Base-by-base conservation (phyloP, 2,113 vertebrate species). In the Circaetus gallicus region DNA sequence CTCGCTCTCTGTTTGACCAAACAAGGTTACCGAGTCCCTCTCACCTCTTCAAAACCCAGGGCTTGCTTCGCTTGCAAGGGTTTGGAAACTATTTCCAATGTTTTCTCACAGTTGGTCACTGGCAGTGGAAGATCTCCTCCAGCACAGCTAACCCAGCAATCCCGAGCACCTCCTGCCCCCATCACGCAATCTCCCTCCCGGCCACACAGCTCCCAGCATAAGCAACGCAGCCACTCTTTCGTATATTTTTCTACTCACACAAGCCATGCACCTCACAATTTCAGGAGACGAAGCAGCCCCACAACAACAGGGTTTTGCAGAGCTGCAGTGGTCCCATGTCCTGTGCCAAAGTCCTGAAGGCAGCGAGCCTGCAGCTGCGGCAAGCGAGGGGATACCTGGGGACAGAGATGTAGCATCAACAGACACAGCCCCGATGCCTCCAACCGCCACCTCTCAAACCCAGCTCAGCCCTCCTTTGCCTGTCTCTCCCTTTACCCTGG, bases 111-210 rank as follows among this genome's bases (percentile, higher is more conserved):
- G 59, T 0, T 81, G 50, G 14, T 17, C 21, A 24, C 20, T 11
- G 34, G 8, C 43, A 70, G 62, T 53, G 50, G 65, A 69, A 52
- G 40, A 29, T 76, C 56, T 49, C 15, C 26, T 47, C 32, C 65
- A 58, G 25, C 42, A 63, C 28, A 36, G 55, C 38, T 26, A 43
- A 40, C 24, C 31, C 81, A 76, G 66, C 22, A 28, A 14, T 10
- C 16, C 58, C 2, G 0, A 84, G 34, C 45, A 36, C 34, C 31
- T 81, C 78, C 59, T 73, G 45, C 16, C 52, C 47, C 63, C 62
- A n/a, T 24, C 36, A 53, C 5, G 0, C n/a, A 7, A 2, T 1
- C 0, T 36, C 40, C 49, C 58, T 71, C 16, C 7, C 0, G 0
- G 52, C 65, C 4, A 0, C 76, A 34, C 62, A 83, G 43, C 59